Percentiles rank a stretch among this genome's conserved stretches.
Conservation (phyloP, 2,888 invertebrate genomes). For the Caenorhabditis virilis region DNA sequence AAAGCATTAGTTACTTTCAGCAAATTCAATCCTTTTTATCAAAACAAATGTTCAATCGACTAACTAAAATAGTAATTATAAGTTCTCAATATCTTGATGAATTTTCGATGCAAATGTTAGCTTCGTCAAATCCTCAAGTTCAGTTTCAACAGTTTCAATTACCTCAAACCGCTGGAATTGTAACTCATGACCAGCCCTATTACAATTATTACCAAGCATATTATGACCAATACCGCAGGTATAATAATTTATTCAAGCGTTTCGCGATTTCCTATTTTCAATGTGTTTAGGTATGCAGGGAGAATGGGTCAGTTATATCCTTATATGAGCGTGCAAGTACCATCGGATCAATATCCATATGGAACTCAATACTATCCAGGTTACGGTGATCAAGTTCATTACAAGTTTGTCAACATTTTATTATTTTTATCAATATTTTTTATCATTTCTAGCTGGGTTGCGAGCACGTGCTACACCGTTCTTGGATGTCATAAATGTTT, state of each 20-base stretch:
- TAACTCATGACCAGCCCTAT: slow-evolving; percentile 23
- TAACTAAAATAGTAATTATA: slow-evolving; percentile 22
- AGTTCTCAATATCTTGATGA: slow-evolving; percentile 24
- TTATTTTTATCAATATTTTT: too few relatives aligned
- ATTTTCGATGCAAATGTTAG: slow-evolving; percentile 15
- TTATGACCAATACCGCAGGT: slow-evolving; percentile 37
- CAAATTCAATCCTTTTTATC: slow-evolving; percentile 26
- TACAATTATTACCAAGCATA: slow-evolving; percentile 34
- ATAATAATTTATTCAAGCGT: too few relatives aligned
- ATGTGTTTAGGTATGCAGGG: slow-evolving; percentile 18
- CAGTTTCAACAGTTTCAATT: slow-evolving; percentile 30
- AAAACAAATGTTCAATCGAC: slow-evolving; percentile 21
- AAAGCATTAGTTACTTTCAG: slow-evolving; percentile 10
- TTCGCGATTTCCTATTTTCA: too few relatives aligned
- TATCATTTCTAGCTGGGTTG: slow-evolving; percentile 21
- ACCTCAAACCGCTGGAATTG: slow-evolving; percentile 19
- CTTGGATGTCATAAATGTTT: slow-evolving; percentile 32
- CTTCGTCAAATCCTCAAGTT: slow-evolving; percentile 6
- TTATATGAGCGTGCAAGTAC: slow-evolving; percentile 23
- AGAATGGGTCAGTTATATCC: slow-evolving; percentile 34
- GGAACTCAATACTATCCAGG: slow-evolving; percentile 12
- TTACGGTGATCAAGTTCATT: too few relatives aligned
- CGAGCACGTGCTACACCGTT: slow-evolving; percentile 22
- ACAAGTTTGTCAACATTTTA: too few relatives aligned
- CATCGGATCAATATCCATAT: slow-evolving; percentile 23